These are phyloP conservation scores for Boulengeromyrus knoepffleri DNA, from an alignment of 2,113 vertebrate species.

Conservation along the genomic window DNA sequence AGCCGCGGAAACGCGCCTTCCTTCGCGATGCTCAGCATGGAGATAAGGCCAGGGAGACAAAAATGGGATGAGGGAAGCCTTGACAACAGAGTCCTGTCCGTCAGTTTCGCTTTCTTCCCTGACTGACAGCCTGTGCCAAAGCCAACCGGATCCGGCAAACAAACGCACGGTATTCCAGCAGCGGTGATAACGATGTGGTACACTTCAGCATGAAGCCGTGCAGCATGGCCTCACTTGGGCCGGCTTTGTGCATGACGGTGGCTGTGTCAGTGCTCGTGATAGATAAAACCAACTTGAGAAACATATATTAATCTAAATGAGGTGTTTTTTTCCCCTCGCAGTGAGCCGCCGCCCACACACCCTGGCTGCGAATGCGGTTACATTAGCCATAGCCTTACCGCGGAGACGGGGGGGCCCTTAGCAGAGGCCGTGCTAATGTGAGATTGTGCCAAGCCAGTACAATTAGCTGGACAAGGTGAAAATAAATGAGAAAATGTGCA, in stretches of 20 bases:
- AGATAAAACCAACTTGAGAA: conserved; percentile 29
- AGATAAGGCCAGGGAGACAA: background rate
- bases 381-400: conserved; percentile 19
- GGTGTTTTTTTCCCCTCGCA: background rate
- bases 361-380: conserved; percentile 19
- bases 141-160: background rate
- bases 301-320: conserved; percentile 27
- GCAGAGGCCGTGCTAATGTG: background rate
- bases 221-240: background rate
- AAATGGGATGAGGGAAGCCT: background rate
- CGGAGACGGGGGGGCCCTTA: conserved; percentile 17
- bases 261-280: background rate
- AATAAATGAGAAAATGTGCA: conserved; percentile 18
- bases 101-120: background rate
- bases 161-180: background rate
- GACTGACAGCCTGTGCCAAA: background rate
- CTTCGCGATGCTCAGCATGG: background rate
- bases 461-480: conserved; percentile 32
- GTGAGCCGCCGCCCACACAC: background rate
- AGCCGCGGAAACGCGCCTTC: background rate
- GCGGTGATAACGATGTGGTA: background rate
- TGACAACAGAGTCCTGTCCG: background rate
- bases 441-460: conserved; percentile 34
- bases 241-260: background rate
- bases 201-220: background rate